A percentile compares a stretch with the other conserved stretches of the same genome.
phyloP scores from a whole-genome alignment of 2,113 vertebrate genomes.

The Egretta garzetta region DNA sequence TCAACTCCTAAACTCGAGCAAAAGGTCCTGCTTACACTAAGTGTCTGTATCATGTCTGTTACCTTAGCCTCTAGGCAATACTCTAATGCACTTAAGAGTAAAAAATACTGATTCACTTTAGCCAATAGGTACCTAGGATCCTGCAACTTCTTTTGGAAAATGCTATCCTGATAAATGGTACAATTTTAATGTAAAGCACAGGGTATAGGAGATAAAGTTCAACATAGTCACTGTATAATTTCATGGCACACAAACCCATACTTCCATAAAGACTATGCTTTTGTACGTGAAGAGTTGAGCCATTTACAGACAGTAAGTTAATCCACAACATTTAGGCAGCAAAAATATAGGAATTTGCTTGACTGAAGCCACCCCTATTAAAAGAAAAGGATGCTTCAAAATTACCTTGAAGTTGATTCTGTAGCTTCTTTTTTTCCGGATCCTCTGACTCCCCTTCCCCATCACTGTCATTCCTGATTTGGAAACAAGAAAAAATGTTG shows the following conservation, averaged over 20 bases:
- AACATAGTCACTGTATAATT: background rate
- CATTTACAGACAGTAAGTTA: background rate
- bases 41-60: background rate
- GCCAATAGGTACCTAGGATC: background rate
- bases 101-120: background rate
- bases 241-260: background rate
- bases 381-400: slow-evolving; percentile 32
- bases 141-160: background rate
- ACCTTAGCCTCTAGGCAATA: background rate
- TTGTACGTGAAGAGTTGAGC: background rate
- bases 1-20: background rate
- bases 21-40: background rate
- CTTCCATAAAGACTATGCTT: background rate
- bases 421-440: slow-evolving; percentile 97
- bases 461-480: slow-evolving; percentile 94
- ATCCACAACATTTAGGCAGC: background rate
- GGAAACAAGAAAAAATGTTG: background rate
- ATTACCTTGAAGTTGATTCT: slow-evolving; percentile 95
- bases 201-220: background rate
- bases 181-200: background rate
- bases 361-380: background rate
- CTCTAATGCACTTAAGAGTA: background rate
- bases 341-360: background rate
- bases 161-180: background rate
- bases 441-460: slow-evolving; percentile 93